phyloP scores from a whole-genome alignment of 2,797 vertebrate genomes.

The Crocidura indochinensis region DNA sequence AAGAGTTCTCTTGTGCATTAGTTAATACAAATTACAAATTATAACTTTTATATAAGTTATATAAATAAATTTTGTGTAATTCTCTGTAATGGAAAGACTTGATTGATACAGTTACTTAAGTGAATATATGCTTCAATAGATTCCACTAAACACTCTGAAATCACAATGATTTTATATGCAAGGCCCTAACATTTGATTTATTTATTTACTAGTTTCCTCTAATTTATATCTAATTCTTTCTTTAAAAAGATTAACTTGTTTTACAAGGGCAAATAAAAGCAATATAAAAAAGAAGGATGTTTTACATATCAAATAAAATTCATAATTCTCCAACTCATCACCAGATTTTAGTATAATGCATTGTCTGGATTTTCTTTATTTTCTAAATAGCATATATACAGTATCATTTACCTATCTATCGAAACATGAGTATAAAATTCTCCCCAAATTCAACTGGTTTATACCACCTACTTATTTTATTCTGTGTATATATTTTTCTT shows the following conservation, averaged over 20 bases:
- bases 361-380: slow-evolving; percentile 4
- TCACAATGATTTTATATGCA: neutral
- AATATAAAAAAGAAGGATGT: neutral
- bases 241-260: neutral
- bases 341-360: neutral
- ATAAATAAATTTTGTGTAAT: too few species aligned
- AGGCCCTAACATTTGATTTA: neutral
- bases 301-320: slow-evolving; percentile 37
- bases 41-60: neutral
- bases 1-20: neutral
- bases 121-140: neutral
- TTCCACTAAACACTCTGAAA: neutral
- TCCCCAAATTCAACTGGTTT: neutral
- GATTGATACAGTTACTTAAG: neutral
- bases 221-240: slow-evolving; percentile 9
- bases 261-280: neutral
- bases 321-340: neutral
- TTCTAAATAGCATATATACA: neutral
- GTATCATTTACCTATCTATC: neutral
- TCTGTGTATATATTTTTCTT: neutral
- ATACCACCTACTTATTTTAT: neutral
- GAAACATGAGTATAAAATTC: neutral
- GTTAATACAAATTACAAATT: neutral
- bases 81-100: neutral
- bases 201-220: neutral